Evolutionary conservation across 92 coral and sea anemone species (phyloP).

Genomic region (Pocillopora grandis): DNA sequence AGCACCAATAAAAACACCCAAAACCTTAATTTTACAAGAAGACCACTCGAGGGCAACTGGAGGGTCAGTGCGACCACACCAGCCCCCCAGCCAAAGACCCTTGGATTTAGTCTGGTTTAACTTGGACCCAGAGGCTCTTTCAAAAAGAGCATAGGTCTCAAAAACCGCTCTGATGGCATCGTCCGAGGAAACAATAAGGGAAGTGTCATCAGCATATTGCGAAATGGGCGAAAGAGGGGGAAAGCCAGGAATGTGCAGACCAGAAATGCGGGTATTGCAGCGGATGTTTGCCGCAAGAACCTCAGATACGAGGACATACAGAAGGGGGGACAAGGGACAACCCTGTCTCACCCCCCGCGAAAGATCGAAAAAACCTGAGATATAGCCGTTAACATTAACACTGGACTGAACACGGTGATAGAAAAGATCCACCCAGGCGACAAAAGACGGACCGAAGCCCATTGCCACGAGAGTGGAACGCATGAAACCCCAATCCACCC

Average conservation of each 20-base stretch:
- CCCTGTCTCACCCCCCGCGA: constrained; percentile 62
- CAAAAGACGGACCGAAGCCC: constrained; percentile 12
- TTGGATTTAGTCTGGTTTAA: neutral
- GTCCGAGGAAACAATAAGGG: constrained; percentile 23
- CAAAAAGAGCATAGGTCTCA: neutral
- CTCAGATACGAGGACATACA: constrained; percentile 46
- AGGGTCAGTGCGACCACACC: neutral
- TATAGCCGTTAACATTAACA: constrained; percentile 7
- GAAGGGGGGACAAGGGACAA: constrained; percentile 51
- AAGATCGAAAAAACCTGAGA: neutral
- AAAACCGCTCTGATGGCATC: neutral
- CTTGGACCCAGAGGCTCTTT: constrained; percentile 21
- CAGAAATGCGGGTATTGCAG: neutral
- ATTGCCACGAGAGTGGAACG: neutral
- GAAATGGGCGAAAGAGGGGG: neutral
- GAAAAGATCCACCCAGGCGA: neutral
- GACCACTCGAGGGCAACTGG: constrained; percentile 24
- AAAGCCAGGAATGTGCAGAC: constrained; percentile 7
- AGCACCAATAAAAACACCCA: constrained; percentile 22
- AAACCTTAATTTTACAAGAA: neutral
- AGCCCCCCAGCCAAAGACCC: constrained; percentile 30
- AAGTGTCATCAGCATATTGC: constrained; percentile 50
- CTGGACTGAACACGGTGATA: neutral
- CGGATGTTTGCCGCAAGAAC: constrained; percentile 29
- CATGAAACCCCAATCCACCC: constrained; percentile 51